Percentiles rank a stretch among this genome's conserved stretches.
These are phyloP conservation scores for Pterophyllum scalare DNA, from an alignment of 2,113 vertebrate species.

Conservation along the genomic window DNA sequence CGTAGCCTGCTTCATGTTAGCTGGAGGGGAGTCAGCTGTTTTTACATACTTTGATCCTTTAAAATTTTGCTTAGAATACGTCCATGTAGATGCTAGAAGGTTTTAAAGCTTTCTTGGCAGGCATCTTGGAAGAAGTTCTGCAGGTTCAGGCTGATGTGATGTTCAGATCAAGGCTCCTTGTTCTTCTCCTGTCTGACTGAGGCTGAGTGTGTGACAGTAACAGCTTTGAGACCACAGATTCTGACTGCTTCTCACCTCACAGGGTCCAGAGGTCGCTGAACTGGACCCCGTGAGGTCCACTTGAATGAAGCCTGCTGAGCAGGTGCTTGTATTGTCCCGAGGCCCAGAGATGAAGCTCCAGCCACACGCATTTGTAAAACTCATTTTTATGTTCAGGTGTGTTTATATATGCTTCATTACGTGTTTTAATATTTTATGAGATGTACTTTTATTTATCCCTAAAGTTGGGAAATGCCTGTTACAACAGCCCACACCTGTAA, in stretches of 20 bases:
- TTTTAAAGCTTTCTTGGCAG: neutral
- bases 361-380: too few species aligned
- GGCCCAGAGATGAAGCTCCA: too few species aligned
- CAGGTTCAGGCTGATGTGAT: neutral
- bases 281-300: neutral
- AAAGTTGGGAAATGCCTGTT: neutral
- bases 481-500: neutral
- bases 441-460: neutral
- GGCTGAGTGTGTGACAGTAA: neutral
- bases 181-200: neutral
- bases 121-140: neutral
- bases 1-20: neutral
- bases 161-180: too few species aligned
- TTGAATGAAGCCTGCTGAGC: neutral
- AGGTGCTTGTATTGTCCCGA: neutral
- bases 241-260: neutral
- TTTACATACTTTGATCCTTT: neutral
- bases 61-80: neutral
- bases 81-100: neutral
- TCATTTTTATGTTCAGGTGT: accelerated
- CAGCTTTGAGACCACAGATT: neutral
- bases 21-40: neutral
- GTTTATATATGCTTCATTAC: neutral
- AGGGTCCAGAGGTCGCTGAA: neutral
- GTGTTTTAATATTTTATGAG: neutral